These are phyloP conservation scores for Bombyx huttoni DNA, from an alignment of 2,888 invertebrate species.

Conservation along the genomic window DNA sequence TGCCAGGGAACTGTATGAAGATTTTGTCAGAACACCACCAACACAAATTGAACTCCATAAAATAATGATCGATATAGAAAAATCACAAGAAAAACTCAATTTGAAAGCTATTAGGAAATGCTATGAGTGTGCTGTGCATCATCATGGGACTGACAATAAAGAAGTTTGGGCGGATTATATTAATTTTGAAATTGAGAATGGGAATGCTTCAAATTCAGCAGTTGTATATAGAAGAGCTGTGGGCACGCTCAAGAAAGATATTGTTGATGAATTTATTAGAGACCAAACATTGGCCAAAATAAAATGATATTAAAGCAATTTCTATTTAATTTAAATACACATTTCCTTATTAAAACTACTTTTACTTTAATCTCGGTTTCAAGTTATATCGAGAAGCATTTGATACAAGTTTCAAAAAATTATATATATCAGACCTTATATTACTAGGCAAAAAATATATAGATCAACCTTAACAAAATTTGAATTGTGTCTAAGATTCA, in stretches of 20 bases:
- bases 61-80: constrained; percentile 74
- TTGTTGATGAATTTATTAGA: constrained; percentile 68
- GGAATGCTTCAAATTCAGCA: constrained; percentile 69
- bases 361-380: too few species aligned
- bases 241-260: constrained; percentile 63
- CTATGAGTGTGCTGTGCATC: constrained; percentile 74
- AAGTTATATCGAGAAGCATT: too few species aligned
- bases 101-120: constrained; percentile 69
- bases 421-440: too few species aligned
- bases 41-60: constrained; percentile 74
- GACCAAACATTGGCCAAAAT: constrained; percentile 65
- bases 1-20: constrained; percentile 75
- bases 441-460: too few species aligned
- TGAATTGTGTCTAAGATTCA: too few species aligned
- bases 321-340: constrained; percentile 9
- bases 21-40: constrained; percentile 72
- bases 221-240: constrained; percentile 76
- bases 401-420: too few species aligned
- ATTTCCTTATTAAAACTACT: too few species aligned
- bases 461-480: too few species aligned
- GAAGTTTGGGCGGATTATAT: constrained; percentile 83
- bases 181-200: constrained; percentile 76
- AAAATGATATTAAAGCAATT: constrained; percentile 25
- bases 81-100: constrained; percentile 48
- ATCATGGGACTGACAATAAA: constrained; percentile 76